Evolutionary conservation across 2,888 invertebrate genomes (phyloP), one percentile per base, ranked within the genome.

Genomic region (Ctenicera cuprea): DNA sequence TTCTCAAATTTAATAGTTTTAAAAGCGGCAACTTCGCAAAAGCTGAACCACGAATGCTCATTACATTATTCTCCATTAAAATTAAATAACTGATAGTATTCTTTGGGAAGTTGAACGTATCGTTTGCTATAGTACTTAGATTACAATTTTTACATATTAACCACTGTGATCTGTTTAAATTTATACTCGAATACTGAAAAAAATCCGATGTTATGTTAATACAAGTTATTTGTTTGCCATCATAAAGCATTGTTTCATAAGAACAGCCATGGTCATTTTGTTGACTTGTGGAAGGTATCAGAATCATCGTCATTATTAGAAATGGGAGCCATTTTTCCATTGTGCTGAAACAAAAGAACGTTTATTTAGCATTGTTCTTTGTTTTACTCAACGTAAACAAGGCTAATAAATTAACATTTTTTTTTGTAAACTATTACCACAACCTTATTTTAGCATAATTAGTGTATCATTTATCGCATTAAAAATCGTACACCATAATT

Each of bases 91-190:
- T 82, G 54, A 86, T 80, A 57, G 82, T 83, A 75, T 85, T 86
- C 74, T 81, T 83, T 18, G 82, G 79, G 66, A 84, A 81, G 65
- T 83, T 80, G 76, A 87, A 86, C 1, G 85, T 85, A 43, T 75
- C 80, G 71, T 83, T 84, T 64, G 83, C 83, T 64, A 87, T 78
- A 16, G 80, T 77, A 38, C 77, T 77, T 65, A 87, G 77, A 54
- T 83, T 78, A 78, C 87, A 87, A 71, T 82, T 81, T 16, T 80
- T 78, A 76, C 87, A 87, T 54, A 81, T 83, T 64, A 86, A 76
- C 85, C 85, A 85, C 67, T 84, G 84, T 12, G 85, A 84, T 73
- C 82, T 81, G 75, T 84, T 84, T 16, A 84, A 75, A 18, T 82
- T 78, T 37, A 80, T 50, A 41, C 79, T 78, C 62, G 82, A 82